Conservation (phyloP, 2,113 vertebrate genomes). For the Elephantulus edwardii region DNA sequence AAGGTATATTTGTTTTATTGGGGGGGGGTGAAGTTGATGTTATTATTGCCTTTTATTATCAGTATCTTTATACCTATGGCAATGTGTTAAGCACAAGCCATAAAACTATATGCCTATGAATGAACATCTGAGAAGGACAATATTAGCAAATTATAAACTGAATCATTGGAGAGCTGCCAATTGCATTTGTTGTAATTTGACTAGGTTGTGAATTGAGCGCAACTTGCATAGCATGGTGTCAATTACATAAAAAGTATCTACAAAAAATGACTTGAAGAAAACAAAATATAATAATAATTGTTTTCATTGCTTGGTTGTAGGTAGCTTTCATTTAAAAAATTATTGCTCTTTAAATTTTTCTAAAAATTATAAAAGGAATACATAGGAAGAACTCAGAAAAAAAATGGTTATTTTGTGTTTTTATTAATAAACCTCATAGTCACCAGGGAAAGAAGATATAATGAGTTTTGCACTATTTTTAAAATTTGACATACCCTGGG, state of each 20-base stretch:
- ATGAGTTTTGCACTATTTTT: not conserved
- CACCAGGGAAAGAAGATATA: not conserved
- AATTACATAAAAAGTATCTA: not conserved
- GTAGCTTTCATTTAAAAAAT: not conserved
- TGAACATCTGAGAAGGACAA: not conserved
- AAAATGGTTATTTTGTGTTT: not conserved
- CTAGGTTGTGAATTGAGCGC: too few relatives aligned
- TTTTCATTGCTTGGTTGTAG: not conserved
- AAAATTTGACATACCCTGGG: not conserved
- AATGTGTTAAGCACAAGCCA: not conserved
- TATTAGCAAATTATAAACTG: not conserved
- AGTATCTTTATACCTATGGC: not conserved
- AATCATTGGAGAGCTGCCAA: too few relatives aligned
- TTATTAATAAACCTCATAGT: not conserved
- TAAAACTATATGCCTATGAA: not conserved
- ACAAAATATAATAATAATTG: constrained; percentile 25
- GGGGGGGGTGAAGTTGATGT: too few relatives aligned
- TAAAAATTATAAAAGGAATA: not conserved
- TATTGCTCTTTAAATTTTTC: constrained; percentile 8
- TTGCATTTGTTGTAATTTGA: too few relatives aligned
- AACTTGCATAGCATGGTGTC: not conserved
- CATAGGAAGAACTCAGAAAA: not conserved
- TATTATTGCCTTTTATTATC: not conserved
- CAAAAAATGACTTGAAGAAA: not conserved
- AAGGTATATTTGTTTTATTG: too few relatives aligned